Conservation (phyloP, 1,140 invertebrate species). For the Ostrea edulis region DNA sequence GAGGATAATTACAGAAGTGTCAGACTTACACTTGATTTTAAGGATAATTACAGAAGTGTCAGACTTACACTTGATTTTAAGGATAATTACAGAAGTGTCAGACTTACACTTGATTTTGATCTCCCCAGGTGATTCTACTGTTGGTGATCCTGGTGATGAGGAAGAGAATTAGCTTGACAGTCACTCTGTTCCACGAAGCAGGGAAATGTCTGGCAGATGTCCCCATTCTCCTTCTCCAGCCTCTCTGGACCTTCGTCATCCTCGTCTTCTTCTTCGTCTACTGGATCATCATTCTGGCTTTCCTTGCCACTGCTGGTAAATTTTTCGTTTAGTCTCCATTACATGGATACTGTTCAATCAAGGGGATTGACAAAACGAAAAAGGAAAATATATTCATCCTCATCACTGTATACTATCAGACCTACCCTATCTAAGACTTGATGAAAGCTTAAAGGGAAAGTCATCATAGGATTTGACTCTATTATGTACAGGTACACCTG, state of each 20-base stretch:
- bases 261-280: slow-evolving; percentile 89
- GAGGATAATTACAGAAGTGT: too few species aligned
- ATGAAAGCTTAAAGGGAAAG: too few species aligned
- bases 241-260: slow-evolving; percentile 90
- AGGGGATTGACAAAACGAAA: too few species aligned
- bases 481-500: too few species aligned
- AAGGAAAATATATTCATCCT: too few species aligned
- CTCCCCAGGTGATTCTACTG: slow-evolving; percentile 88
- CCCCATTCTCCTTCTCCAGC: slow-evolving; percentile 92
- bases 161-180: slow-evolving; percentile 88
- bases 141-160: slow-evolving; percentile 89
- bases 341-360: not conserved
- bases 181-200: slow-evolving; percentile 92
- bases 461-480: too few species aligned
- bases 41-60: too few species aligned
- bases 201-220: slow-evolving; percentile 90
- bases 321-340: not conserved
- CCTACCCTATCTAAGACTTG: too few species aligned
- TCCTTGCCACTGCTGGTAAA: slow-evolving; percentile 83
- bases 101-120: not conserved
- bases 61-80: too few species aligned
- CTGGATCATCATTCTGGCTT: slow-evolving; percentile 90
- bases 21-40: too few species aligned
- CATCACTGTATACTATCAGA: too few species aligned
- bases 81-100: too few species aligned